phyloP scores from a whole-genome alignment of 2,113 vertebrate species.

The Antechinus flavipes region DNA sequence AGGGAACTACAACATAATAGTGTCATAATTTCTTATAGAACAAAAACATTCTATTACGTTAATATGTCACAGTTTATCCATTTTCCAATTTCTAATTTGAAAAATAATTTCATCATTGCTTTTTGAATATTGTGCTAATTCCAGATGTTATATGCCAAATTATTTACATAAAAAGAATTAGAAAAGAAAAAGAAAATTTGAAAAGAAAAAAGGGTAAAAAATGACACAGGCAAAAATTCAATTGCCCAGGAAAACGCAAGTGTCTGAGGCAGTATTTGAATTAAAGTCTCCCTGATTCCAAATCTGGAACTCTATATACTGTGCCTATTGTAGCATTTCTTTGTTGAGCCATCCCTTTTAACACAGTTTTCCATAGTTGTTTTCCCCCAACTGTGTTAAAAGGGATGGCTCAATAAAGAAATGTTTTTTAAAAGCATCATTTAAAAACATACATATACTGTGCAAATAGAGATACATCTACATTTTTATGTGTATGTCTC shows the following conservation, averaged over 20 bases:
- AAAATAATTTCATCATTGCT: too few species aligned
- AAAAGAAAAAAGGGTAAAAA: neutral
- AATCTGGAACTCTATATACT: neutral
- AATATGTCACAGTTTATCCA: too few species aligned
- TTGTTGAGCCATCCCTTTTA: too few species aligned
- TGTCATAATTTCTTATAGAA: too few species aligned
- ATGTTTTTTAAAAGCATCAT: neutral
- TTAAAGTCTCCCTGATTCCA: neutral
- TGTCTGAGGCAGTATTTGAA: neutral
- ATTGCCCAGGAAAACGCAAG: neutral
- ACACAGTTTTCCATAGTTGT: neutral
- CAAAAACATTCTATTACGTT: too few species aligned
- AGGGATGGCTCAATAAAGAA: neutral
- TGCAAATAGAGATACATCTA: constrained; percentile 33
- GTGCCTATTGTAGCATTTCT: neutral
- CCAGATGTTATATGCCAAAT: too few species aligned
- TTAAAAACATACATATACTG: constrained; percentile 6
- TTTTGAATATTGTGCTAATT: too few species aligned
- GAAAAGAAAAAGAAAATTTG: too few species aligned
- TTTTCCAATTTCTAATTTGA: too few species aligned
- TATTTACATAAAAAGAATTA: too few species aligned
- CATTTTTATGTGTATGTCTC: constrained; percentile 22
- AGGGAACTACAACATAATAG: too few species aligned
- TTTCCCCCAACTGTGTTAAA: neutral
- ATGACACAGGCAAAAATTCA: neutral